phyloP scores from a whole-genome alignment of 2,888 invertebrate species.

The Andricus curvator region DNA sequence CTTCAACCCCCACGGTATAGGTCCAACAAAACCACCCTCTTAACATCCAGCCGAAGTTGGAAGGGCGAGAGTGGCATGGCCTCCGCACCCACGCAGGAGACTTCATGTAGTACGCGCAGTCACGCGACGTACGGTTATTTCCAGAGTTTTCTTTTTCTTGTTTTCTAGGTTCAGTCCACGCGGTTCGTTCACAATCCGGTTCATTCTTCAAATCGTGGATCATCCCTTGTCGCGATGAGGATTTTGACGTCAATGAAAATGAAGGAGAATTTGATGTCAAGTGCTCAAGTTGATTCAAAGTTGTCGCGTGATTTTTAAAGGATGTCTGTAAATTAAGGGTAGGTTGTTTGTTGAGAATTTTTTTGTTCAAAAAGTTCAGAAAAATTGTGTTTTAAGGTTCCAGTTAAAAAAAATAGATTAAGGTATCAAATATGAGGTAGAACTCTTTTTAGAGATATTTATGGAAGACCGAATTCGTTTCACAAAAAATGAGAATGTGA shows the following conservation, averaged over 20 bases:
- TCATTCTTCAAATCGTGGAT: background rate
- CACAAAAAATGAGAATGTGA: too few species aligned
- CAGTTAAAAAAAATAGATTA: too few species aligned
- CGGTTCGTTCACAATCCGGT: constrained; percentile 16
- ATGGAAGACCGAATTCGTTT: too few species aligned
- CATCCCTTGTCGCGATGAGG: background rate
- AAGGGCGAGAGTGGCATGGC: constrained; percentile 52
- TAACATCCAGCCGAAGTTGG: background rate
- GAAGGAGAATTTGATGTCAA: background rate
- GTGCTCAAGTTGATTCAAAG: background rate
- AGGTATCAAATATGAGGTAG: too few species aligned
- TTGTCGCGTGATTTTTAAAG: background rate
- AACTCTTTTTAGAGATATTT: too few species aligned
- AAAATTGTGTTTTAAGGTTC: background rate
- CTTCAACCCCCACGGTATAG: constrained; percentile 46
- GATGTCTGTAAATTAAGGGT: background rate
- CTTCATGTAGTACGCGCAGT: constrained; percentile 66
- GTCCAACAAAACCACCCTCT: constrained; percentile 30
- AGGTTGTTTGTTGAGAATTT: background rate
- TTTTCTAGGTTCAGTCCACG: background rate
- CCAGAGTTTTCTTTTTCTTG: constrained; percentile 3
- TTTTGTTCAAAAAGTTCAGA: background rate
- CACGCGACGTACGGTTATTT: constrained; percentile 57
- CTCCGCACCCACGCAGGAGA: constrained; percentile 64
- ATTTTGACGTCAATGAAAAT: background rate